phyloP scores from a whole-genome alignment of 2,888 invertebrate species.

The Acrobasis suavella region DNA sequence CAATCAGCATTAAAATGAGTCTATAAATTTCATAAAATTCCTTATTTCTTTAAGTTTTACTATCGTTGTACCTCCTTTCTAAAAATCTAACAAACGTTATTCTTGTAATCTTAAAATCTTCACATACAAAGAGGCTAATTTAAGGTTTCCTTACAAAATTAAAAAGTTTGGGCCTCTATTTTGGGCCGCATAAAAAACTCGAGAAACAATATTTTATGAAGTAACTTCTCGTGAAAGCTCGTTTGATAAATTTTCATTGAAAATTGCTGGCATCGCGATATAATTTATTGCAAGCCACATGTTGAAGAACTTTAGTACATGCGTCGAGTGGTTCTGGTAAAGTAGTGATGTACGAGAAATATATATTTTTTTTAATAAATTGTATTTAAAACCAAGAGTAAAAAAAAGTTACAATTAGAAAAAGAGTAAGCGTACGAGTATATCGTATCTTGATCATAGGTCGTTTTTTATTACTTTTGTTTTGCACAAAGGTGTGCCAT shows the following conservation, averaged over 20 bases:
- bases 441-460: too few species aligned
- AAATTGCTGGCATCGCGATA: constrained; percentile 19
- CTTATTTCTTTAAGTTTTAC: too few species aligned
- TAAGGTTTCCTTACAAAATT: constrained; percentile 14
- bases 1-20: too few species aligned
- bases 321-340: not conserved
- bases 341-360: not conserved
- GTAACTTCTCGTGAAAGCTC: constrained; percentile 13
- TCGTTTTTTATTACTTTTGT: too few species aligned
- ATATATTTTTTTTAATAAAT: too few species aligned
- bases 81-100: not conserved
- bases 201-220: constrained; percentile 23
- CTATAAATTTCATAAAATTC: too few species aligned
- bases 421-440: too few species aligned
- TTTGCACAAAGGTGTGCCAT: too few species aligned
- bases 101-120: not conserved
- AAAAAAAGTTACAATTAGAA: too few species aligned
- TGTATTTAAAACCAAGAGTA: too few species aligned
- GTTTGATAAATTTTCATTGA: constrained; percentile 24
- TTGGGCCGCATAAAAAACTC: constrained; percentile 13
- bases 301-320: constrained; percentile 34
- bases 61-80: too few species aligned
- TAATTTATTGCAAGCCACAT: constrained; percentile 30
- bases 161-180: constrained; percentile 17
- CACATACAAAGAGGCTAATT: constrained; percentile 16